Base-by-base conservation (phyloP, 2,113 vertebrate genomes). In the Lophotis ruficrista region DNA sequence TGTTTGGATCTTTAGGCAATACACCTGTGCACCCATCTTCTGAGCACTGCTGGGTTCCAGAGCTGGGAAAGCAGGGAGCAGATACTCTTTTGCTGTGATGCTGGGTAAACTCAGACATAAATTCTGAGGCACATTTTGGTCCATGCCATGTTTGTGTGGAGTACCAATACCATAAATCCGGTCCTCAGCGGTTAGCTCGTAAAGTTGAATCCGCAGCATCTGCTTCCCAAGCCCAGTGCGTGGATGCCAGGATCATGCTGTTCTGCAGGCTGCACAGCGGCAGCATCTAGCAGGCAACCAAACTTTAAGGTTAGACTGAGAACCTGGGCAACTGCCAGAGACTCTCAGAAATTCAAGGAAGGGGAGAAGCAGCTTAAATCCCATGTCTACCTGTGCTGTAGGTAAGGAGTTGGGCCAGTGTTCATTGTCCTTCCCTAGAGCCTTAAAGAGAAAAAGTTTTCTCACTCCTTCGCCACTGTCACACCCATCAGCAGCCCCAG, bases 221-320 rank as follows among this genome's bases (percentile, higher is more conserved):
- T 4, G 1, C 28, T 69, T 80, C 70, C 81, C 28, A 2, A 50
- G 10, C 22, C 1, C 0, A 0, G 58, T 0, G 0, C 1, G 2
- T 28, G n/a, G 43, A 30, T 81, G 75, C 64, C 93, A 92, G 82
- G 43, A 28, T 41, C 58, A 2, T 1, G 28, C 71, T 62, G 87
- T 8, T 69, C 31, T 27, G 20, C 65, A 79, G 65, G 33, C 35
- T 73, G 77, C 69, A 47, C 28, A 6, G 48, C 8, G 3, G 27
- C 2, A 38, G 23, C 15, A 1, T 11, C 68, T 68, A 4, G 0
- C 41, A 79, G 78, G 58, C 73, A 90, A 33, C 28, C 9, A 5
- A 47, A n/a, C 3, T 85, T 14, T 12, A 15, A 45, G 37, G 47
- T 5, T 58, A 54, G 22, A 3, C 19, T 31, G 21, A 18, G 37